Evolutionary conservation across 2,797 vertebrate species (phyloP).

Genomic region (Sarcophilus harrisii): DNA sequence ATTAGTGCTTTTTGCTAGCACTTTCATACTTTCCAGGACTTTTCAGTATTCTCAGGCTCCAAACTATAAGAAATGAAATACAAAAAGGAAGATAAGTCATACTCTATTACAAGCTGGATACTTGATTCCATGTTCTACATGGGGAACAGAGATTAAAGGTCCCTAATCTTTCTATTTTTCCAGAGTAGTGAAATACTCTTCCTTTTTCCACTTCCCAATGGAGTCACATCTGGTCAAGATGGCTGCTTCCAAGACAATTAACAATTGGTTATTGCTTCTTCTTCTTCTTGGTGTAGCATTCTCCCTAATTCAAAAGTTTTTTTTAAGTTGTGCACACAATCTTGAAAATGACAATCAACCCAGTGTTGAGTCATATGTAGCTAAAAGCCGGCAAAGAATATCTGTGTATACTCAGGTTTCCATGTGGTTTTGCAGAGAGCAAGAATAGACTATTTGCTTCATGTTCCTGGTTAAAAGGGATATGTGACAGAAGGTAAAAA

Average conservation of each 20-base stretch:
- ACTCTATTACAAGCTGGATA: neutral
- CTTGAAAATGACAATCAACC: neutral
- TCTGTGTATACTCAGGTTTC: neutral
- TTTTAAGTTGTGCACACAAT: neutral
- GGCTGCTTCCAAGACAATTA: neutral
- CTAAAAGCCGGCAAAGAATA: neutral
- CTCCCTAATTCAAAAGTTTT: neutral
- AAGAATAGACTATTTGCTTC: neutral
- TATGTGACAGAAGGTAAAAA: neutral
- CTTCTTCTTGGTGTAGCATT: neutral
- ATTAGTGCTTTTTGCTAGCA: neutral
- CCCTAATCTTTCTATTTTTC: neutral
- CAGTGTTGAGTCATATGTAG: neutral
- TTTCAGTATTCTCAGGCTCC: neutral
- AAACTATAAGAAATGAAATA: neutral
- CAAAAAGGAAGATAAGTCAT: neutral
- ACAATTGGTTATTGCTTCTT: neutral
- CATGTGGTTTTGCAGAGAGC: neutral
- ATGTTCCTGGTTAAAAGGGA: neutral
- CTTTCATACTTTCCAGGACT: neutral
- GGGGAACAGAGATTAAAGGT: neutral
- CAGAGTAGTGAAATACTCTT: neutral
- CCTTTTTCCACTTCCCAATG: neutral
- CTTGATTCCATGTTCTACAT: neutral
- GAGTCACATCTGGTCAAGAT: neutral